Evolutionary conservation across 2,113 vertebrate species (phyloP).

Genomic region (Calonectris borealis): DNA sequence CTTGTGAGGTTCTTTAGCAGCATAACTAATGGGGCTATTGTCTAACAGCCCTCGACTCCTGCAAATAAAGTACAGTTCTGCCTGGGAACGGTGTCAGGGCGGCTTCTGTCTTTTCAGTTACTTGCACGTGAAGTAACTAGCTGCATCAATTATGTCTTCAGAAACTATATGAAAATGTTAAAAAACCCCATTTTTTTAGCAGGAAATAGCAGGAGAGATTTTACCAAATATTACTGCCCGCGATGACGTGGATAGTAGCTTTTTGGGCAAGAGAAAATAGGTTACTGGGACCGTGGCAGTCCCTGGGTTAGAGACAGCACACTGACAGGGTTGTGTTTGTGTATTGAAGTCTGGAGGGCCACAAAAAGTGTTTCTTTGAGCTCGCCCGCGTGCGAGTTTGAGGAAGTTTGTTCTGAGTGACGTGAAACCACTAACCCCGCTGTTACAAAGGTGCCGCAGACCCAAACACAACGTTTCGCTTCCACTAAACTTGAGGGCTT

Average conservation of each 20-base stretch:
- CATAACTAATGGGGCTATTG: conserved; percentile 26
- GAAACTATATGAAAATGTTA: neutral
- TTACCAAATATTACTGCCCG: neutral
- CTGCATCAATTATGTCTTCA: neutral
- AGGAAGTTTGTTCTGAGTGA: neutral
- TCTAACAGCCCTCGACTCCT: neutral
- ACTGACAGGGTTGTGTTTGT: neutral
- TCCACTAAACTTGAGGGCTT: neutral
- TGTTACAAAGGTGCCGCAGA: neutral
- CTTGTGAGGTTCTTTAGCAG: conserved; percentile 37
- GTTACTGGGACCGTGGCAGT: neutral
- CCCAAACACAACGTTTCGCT: neutral
- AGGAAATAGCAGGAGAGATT: neutral
- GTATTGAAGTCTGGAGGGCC: neutral
- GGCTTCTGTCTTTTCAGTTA: neutral
- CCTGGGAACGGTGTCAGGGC: neutral
- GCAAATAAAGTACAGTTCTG: neutral
- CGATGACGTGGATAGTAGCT: neutral
- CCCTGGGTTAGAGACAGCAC: neutral
- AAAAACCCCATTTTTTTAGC: neutral
- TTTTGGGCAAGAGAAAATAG: neutral
- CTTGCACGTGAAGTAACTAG: neutral
- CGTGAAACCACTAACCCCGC: neutral
- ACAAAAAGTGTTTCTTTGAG: neutral
- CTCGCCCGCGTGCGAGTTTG: neutral